Percentiles rank a stretch among this genome's conserved stretches.
These are phyloP conservation scores for Antechinus stuartii DNA, from an alignment of 2,113 vertebrate species.

Conservation along the genomic window DNA sequence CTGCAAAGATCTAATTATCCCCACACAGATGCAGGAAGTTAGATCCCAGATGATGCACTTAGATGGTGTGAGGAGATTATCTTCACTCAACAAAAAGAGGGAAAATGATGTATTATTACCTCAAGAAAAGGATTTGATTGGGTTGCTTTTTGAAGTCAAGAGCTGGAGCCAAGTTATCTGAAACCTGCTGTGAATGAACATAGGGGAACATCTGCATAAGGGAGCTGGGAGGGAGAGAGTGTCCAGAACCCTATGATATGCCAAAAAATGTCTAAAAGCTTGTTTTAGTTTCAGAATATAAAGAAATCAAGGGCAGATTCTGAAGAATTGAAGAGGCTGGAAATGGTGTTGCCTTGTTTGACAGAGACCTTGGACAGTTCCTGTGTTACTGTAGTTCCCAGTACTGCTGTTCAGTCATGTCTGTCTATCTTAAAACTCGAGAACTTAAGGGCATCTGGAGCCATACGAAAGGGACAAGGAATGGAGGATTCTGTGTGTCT, in stretches of 20 bases:
- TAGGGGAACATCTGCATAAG: conserved; percentile 75
- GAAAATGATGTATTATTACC: conserved; percentile 82
- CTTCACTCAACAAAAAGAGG: conserved; percentile 64
- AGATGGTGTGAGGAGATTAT: conserved; percentile 60
- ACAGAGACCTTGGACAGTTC: not conserved
- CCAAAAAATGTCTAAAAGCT: not conserved
- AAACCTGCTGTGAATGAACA: conserved; percentile 17
- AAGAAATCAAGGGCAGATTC: not conserved
- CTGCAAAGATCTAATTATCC: conserved; percentile 69
- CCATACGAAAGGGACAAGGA: not conserved
- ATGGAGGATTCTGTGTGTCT: not conserved
- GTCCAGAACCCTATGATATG: rapidly evolving
- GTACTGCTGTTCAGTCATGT: not conserved
- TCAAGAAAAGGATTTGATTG: conserved; percentile 84
- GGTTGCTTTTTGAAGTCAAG: conserved; percentile 75
- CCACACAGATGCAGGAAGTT: conserved; percentile 81
- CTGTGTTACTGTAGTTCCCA: not conserved
- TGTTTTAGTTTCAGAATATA: not conserved
- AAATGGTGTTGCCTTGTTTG: rapidly evolving
- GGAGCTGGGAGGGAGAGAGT: not conserved
- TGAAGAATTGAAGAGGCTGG: not conserved
- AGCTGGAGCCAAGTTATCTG: conserved; percentile 56
- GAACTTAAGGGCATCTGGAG: not conserved
- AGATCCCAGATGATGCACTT: conserved; percentile 76
- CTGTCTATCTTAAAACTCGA: not conserved